phyloP scores from a whole-genome alignment of 1,140 invertebrate species.

The Chymomyza costata region DNA sequence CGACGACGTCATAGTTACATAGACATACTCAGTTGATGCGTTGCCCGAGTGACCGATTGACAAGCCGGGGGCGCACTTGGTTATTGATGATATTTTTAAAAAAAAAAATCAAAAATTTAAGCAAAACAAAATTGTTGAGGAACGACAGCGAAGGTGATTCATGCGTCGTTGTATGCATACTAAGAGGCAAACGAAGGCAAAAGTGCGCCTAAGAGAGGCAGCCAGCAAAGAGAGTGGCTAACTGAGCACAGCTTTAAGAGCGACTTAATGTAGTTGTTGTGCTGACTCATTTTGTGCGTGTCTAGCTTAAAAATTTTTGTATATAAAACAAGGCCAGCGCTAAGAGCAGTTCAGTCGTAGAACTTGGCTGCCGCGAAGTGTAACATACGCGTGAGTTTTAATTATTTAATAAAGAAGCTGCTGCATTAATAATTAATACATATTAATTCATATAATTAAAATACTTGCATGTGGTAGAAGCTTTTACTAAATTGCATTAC shows the following conservation, averaged over 20 bases:
- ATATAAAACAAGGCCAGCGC: slow-evolving; percentile 35
- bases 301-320: neutral
- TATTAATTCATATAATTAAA: too few species aligned
- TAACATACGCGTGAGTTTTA: too few species aligned
- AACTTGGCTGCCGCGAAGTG: neutral
- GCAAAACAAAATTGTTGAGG: slow-evolving; percentile 20
- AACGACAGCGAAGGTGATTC: slow-evolving; percentile 52
- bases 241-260: neutral
- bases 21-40: too few species aligned
- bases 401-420: too few species aligned
- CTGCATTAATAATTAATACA: too few species aligned
- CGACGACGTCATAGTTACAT: too few species aligned
- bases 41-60: slow-evolving; percentile 28
- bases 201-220: neutral
- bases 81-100: slow-evolving; percentile 1
- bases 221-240: neutral
- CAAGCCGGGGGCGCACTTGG: slow-evolving; percentile 8
- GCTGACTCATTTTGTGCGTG: too few species aligned
- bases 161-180: slow-evolving; percentile 28
- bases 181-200: slow-evolving; percentile 9
- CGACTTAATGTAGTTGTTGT: too few species aligned
- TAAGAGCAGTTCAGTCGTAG: slow-evolving; percentile 23
- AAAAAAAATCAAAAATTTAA: slow-evolving; percentile 17
- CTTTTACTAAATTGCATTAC: slow-evolving; percentile 15
- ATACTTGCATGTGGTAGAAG: too few species aligned